Evolutionary conservation across 2,888 invertebrate genomes (phyloP), one percentile per base, ranked within the genome.

Genomic region (Cheilosia soror): DNA sequence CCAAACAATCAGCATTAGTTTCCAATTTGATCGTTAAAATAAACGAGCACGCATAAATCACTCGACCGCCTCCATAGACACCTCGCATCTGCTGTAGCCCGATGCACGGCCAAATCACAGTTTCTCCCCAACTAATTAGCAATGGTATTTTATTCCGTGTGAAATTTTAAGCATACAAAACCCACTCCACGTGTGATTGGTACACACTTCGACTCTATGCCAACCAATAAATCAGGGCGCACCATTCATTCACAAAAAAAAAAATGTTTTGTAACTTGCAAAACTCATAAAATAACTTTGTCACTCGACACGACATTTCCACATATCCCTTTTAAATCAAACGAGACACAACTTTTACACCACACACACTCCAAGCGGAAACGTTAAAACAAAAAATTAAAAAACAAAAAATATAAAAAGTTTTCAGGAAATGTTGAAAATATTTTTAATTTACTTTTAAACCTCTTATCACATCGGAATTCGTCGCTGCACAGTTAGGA

Each of bases 41-140:
- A 44, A 68, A 77, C 68, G 44, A 69, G 44, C 77, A 15, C 37
- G 37, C 53, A 47, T 77, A 60, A 62, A 78, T 78, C 78, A 71
- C 37, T 55, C 63, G 37, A 33, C 20, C 49, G 63, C 63, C 78
- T 55, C 69, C 69, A 60, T 51, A 60, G 13, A 33, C 20, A 13
- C 27, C 6, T 58, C 44, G n/a, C 37, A 42, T 66, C 29, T 47
- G 49, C 47, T 37, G 37, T 11, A 37, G 37, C 4, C 5, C 51
- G 42, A 58, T 31, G 51, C 57, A 33, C 51, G 42, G 20, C 40
- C 66, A 68, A 68, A 49, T 51, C 60, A 33, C n/a, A 57, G 27
- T 66, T 58, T 78, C 37, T 20, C 68, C 68, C 31, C 44, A 53
- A 53, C 68, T 69, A 69, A 71, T 78, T 71, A 71, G 20, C 78